Percentiles rank a stretch among this genome's conserved stretches.
phyloP scores from a whole-genome alignment of 2,888 invertebrate species.

The Spodoptera picta region DNA sequence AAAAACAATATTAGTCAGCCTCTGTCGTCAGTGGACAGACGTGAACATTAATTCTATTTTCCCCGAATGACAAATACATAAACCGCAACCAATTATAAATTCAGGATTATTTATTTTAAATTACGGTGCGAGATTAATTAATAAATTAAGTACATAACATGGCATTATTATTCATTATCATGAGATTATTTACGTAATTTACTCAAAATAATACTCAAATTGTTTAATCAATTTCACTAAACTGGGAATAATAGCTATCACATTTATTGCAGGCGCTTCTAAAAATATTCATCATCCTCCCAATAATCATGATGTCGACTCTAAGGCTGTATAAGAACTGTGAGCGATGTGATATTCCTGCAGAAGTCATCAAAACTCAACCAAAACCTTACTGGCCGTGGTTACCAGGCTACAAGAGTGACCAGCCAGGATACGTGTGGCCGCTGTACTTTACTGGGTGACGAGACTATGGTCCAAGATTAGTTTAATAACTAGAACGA shows the following conservation, averaged over 20 bases:
- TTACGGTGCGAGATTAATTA: no score
- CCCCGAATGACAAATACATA: no score
- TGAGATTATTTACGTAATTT: no score
- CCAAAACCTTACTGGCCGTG: constrained; percentile 70
- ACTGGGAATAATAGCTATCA: neutral
- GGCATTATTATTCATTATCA: no score
- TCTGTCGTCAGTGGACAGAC: no score
- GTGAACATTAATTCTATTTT: no score
- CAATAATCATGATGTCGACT: constrained; percentile 16
- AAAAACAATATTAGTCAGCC: no score
- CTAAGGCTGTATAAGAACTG: constrained; percentile 37
- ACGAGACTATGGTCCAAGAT: neutral
- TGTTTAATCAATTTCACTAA: neutral
- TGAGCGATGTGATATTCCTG: constrained; percentile 36
- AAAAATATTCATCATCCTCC: constrained; percentile 25
- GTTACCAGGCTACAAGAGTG: constrained; percentile 69
- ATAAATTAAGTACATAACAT: no score
- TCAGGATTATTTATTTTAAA: no score
- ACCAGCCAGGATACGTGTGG: constrained; percentile 58
- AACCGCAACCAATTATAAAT: no score
- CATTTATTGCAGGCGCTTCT: constrained; percentile 28
- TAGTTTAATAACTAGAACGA: no score
- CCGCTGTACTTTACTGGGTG: constrained; percentile 67
- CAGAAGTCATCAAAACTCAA: neutral
- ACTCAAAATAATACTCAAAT: no score